Conservation (phyloP, 1,140 invertebrate genomes). For the Eupristina koningsbergeri region DNA sequence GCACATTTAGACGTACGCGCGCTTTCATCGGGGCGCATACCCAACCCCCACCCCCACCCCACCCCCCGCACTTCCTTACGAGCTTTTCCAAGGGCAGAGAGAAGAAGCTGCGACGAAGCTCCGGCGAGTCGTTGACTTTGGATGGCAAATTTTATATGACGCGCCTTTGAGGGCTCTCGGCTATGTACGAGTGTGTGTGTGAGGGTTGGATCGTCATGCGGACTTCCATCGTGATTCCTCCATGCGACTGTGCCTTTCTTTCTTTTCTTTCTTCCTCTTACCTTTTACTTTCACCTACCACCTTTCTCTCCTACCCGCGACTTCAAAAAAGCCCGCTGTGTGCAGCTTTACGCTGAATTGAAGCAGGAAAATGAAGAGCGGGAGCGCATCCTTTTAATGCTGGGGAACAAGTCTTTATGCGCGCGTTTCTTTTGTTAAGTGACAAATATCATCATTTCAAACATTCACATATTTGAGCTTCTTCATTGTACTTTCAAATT, state of each 20-base stretch:
- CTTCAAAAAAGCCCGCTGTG: slow-evolving; percentile 7
- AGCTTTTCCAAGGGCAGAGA: slow-evolving; percentile 1
- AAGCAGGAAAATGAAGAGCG: background rate
- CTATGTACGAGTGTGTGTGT: background rate
- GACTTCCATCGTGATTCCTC: slow-evolving; percentile 33
- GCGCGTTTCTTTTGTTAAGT: slow-evolving; percentile 22
- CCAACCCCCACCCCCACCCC: background rate
- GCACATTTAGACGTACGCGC: background rate
- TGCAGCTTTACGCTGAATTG: slow-evolving; percentile 26
- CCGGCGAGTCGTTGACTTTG: background rate
- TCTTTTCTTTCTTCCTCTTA: background rate
- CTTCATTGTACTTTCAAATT: slow-evolving; percentile 1
- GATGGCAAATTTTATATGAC: slow-evolving; percentile 26
- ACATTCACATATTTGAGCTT: background rate
- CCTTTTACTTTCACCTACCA: background rate
- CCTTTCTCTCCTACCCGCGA: background rate
- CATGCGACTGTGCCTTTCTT: background rate
- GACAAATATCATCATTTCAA: slow-evolving; percentile 40
- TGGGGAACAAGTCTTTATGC: slow-evolving; percentile 8
- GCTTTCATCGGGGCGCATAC: too few relatives aligned
- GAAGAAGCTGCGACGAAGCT: background rate
- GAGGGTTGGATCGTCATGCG: slow-evolving; percentile 6
- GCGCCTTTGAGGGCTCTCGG: background rate
- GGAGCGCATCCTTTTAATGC: slow-evolving; percentile 25
- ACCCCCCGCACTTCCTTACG: slow-evolving; percentile 54